Evolutionary conservation across 2,113 vertebrate species (phyloP).

Genomic region (Hemichromis elongatus): DNA sequence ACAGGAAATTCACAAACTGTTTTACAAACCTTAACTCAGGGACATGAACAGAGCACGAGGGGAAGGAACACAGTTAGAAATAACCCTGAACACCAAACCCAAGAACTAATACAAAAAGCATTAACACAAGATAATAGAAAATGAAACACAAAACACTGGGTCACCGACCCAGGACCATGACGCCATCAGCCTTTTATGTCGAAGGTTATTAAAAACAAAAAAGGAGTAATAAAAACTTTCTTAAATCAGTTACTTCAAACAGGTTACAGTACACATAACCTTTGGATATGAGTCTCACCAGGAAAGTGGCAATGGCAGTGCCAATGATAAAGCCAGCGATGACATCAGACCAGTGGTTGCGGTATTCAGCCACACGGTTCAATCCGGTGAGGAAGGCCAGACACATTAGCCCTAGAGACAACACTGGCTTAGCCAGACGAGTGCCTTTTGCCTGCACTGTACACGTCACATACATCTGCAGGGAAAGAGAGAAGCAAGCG

Average conservation of each 20-base stretch:
- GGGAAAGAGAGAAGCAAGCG: not conserved
- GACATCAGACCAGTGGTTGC: conserved; percentile 98
- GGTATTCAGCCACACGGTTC: conserved; percentile 96
- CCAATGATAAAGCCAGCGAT: conserved; percentile 95
- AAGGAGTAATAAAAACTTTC: not conserved
- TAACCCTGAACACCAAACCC: no score
- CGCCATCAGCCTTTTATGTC: no score
- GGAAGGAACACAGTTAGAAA: no score
- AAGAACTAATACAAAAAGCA: no score
- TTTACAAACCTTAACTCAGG: no score
- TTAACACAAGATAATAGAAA: no score
- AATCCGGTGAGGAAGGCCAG: conserved; percentile 94
- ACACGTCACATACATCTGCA: conserved; percentile 95
- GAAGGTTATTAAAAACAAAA: no score
- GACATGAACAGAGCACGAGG: no score
- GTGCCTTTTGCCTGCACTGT: conserved; percentile 93
- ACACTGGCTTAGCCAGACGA: conserved; percentile 90
- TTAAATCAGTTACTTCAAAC: not conserved
- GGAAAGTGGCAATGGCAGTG: conserved; percentile 89
- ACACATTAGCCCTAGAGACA: conserved; percentile 90
- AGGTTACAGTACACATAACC: not conserved
- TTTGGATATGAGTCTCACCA: conserved; percentile 76
- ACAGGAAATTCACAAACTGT: no score
- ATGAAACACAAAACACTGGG: no score
- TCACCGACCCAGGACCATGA: no score